A percentile compares a stretch with the other conserved stretches of the same genome.
Evolutionary conservation across 2,888 invertebrate genomes (phyloP).

Genomic region (Himalopsyche tibetana): DNA sequence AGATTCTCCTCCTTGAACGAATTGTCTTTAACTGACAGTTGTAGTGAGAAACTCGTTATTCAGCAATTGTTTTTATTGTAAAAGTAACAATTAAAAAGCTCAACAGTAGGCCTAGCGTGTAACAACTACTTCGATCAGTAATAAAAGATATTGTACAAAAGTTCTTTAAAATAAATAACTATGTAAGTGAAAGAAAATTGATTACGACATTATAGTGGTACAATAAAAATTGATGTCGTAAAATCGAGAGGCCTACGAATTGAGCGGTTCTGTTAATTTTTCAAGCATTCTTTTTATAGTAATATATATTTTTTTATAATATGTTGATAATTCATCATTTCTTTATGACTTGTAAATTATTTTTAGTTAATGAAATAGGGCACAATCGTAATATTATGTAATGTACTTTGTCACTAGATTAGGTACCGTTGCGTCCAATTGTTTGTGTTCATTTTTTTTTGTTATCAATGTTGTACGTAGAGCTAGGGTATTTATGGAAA

Average conservation of each 20-base stretch:
- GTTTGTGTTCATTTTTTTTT: conserved; percentile 34
- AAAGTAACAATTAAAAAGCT: not conserved
- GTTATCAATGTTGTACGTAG: conserved; percentile 36
- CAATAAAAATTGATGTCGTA: no score
- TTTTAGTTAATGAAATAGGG: conserved; percentile 25
- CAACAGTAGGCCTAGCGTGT: conserved; percentile 6
- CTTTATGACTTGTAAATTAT: conserved; percentile 8
- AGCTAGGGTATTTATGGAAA: conserved; percentile 36
- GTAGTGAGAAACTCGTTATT: not conserved
- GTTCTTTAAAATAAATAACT: no score
- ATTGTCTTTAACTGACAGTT: conserved; percentile 56
- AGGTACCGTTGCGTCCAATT: conserved; percentile 35
- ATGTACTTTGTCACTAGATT: conserved; percentile 19
- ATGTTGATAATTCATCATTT: conserved; percentile 6
- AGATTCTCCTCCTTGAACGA: conserved; percentile 36
- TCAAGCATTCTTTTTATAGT: conserved; percentile 17
- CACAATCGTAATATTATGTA: conserved; percentile 38
- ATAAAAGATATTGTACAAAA: no score
- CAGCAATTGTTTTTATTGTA: conserved; percentile 17
- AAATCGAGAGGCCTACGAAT: not conserved
- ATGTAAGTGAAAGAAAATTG: no score
- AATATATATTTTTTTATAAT: conserved; percentile 7
- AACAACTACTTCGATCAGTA: no score
- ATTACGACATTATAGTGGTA: no score
- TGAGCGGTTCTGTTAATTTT: conserved; percentile 25